Percentiles rank a stretch among this genome's conserved stretches.
Evolutionary conservation across 2,797 vertebrate genomes (phyloP).

Genomic region (Muscicapa comitata): DNA sequence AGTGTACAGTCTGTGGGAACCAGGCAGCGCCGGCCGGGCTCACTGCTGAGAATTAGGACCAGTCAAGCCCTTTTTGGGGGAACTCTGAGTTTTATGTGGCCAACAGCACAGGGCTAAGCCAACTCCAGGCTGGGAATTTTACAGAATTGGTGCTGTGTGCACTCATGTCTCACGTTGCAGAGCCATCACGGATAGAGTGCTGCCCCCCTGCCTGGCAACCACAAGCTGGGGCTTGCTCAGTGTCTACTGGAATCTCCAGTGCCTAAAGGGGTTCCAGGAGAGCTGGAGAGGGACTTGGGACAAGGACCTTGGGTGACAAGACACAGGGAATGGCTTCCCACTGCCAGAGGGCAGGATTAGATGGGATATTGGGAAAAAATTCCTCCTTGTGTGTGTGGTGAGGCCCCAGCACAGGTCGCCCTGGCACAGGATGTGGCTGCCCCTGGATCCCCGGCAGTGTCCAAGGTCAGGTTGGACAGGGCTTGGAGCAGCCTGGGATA

Average conservation of each 20-base stretch:
- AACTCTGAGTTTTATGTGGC: not conserved
- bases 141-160: not conserved
- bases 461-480: rapidly evolving
- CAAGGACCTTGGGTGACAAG: not conserved
- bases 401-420: not conserved
- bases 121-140: not conserved
- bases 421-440: not conserved
- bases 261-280: not conserved
- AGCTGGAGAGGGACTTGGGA: not conserved
- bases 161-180: rapidly evolving
- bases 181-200: rapidly evolving
- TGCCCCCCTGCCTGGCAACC: not conserved
- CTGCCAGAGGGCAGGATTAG: not conserved
- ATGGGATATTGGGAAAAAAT: not conserved
- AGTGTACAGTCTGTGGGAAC: slow-evolving; percentile 74
- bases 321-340: not conserved
- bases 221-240: rapidly evolving
- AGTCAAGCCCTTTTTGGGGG: not conserved
- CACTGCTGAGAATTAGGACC: slow-evolving; percentile 27
- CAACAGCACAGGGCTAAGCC: not conserved
- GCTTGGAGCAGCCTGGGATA: not conserved
- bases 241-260: not conserved
- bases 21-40: slow-evolving; percentile 13
- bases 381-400: not conserved
- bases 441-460: not conserved